Conservation (phyloP, 2,113 vertebrate genomes). For the Perca schrenkii region DNA sequence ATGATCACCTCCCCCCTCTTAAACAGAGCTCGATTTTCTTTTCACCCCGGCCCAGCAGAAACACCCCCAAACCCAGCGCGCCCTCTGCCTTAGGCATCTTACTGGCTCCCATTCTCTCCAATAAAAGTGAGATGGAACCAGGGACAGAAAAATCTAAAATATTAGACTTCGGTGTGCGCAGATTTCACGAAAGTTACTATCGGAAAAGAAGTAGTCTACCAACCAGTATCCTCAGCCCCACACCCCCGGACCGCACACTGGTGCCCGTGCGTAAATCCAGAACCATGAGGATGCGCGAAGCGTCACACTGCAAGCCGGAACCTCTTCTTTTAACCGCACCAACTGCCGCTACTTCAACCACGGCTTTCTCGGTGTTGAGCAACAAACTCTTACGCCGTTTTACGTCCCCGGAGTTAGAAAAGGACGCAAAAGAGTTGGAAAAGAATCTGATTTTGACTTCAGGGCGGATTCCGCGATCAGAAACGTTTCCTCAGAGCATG, state of each 20-base stretch:
- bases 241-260: conserved; percentile 66
- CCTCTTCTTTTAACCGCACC: background rate
- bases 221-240: conserved; percentile 65
- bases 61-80: conserved; percentile 1
- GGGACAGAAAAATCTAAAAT: conserved; percentile 18
- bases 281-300: conserved; percentile 45
- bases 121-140: conserved; percentile 29
- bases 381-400: conserved; percentile 79
- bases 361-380: conserved; percentile 68
- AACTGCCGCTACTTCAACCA: conserved; percentile 5
- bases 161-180: conserved; percentile 44
- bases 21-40: background rate
- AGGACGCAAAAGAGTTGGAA: conserved; percentile 31
- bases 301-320: conserved; percentile 32
- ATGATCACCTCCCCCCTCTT: conserved; percentile 57
- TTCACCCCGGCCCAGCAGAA: conserved; percentile 56
- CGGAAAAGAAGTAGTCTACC: conserved; percentile 83
- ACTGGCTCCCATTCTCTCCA: conserved; percentile 66
- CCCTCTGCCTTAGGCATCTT: conserved; percentile 59
- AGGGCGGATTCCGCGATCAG: conserved; percentile 72
- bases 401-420: conserved; percentile 80
- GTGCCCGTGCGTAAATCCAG: conserved; percentile 63
- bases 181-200: conserved; percentile 80
- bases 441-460: background rate
- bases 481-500: conserved; percentile 73